Evolutionary conservation across 2,113 vertebrate species (phyloP).

Genomic region (Gallinago jamesoni): DNA sequence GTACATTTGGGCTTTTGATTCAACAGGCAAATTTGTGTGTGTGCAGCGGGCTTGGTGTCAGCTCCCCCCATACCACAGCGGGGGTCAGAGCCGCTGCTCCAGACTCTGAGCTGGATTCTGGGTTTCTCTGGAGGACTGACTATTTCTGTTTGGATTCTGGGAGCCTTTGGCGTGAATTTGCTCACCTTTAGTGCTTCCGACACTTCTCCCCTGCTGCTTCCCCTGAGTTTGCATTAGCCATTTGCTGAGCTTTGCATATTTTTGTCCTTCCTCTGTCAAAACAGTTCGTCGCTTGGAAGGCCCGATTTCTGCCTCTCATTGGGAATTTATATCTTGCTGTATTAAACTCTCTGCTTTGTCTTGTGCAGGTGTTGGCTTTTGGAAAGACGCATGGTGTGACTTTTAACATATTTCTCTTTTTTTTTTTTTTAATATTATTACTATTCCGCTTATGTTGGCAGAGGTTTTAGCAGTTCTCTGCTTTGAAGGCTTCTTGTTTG

Average conservation of each 20-base stretch:
- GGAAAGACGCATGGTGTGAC: constrained; percentile 87
- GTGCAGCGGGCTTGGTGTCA: constrained; percentile 2
- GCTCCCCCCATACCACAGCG: neutral
- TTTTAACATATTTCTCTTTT: constrained; percentile 82
- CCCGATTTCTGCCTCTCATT: constrained; percentile 84
- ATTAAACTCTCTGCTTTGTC: constrained; percentile 88
- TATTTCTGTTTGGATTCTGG: constrained; percentile 60
- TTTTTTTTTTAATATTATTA: neutral
- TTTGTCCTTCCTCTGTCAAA: constrained; percentile 84
- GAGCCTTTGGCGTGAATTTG: constrained; percentile 59
- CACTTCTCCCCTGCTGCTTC: constrained; percentile 77
- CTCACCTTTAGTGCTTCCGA: constrained; percentile 74
- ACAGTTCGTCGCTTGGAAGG: constrained; percentile 88
- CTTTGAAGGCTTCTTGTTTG: constrained; percentile 80
- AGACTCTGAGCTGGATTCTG: constrained; percentile 24
- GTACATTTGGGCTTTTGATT: neutral
- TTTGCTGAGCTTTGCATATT: constrained; percentile 86
- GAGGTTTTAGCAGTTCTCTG: constrained; percentile 80
- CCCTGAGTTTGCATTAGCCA: constrained; percentile 80
- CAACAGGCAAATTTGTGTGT: constrained; percentile 37
- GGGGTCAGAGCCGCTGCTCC: constrained; percentile 25
- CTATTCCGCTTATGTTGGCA: constrained; percentile 77
- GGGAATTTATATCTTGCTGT: constrained; percentile 81
- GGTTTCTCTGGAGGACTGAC: constrained; percentile 36
- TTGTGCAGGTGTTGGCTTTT: constrained; percentile 90